Evolutionary conservation across 37 sponge, comb jelly and placozoan species (phyloP).

Genomic region (Cliona cf. orientalis): DNA sequence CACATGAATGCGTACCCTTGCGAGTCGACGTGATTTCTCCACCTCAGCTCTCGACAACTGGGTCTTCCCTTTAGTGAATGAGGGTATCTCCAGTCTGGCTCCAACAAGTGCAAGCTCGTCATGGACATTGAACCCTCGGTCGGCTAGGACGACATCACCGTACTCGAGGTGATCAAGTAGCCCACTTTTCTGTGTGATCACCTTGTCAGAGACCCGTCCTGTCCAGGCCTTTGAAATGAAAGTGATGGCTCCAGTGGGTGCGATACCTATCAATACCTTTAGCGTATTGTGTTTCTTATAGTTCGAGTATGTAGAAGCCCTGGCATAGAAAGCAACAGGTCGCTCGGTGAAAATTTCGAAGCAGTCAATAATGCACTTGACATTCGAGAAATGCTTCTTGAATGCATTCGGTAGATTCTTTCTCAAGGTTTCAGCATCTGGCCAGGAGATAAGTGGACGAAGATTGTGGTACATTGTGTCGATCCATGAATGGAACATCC

Average conservation of each 20-base stretch:
- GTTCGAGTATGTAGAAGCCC: too few species aligned
- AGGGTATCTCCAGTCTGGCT: slow-evolving; percentile 29
- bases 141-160: slow-evolving; percentile 30
- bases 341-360: too few species aligned
- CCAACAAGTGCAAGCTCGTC: slow-evolving; percentile 36
- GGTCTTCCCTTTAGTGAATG: slow-evolving; percentile 42
- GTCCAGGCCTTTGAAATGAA: slow-evolving; percentile 45
- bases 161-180: slow-evolving; percentile 25
- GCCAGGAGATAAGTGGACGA: too few species aligned
- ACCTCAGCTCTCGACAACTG: slow-evolving; percentile 42
- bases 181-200: slow-evolving; percentile 31
- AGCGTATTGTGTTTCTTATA: neutral
- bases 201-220: slow-evolving; percentile 39
- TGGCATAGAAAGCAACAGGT: neutral
- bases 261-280: slow-evolving; percentile 31
- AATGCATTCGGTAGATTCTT: too few species aligned
- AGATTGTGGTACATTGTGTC: too few species aligned
- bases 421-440: too few species aligned
- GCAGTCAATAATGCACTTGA: too few species aligned
- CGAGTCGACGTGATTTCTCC: slow-evolving; percentile 25
- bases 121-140: slow-evolving; percentile 31
- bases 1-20: too few species aligned
- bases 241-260: slow-evolving; percentile 34
- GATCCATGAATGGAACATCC: too few species aligned
- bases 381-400: too few species aligned